Conservation (phyloP, 1,140 invertebrate genomes). For the Pseudomyrmex dendroicus region DNA sequence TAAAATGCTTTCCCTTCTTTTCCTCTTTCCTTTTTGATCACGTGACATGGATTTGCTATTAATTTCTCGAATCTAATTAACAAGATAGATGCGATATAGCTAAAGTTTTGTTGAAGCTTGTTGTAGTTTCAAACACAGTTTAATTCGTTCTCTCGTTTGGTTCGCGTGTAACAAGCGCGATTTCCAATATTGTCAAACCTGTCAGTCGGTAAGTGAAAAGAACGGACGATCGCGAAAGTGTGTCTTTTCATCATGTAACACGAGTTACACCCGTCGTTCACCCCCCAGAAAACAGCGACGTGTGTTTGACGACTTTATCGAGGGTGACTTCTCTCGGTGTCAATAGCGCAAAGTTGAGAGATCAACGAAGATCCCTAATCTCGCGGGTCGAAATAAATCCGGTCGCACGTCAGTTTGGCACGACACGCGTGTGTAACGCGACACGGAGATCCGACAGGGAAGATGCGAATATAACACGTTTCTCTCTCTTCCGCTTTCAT, state of each 20-base stretch:
- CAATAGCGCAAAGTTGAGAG: constrained; percentile 24
- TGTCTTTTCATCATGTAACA: not conserved
- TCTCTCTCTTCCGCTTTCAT: not conserved
- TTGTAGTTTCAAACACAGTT: no score
- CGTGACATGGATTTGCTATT: not conserved
- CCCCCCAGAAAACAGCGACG: not conserved
- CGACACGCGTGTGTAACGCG: not conserved
- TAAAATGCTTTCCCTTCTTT: not conserved
- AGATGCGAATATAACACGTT: not conserved
- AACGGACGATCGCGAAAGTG: not conserved
- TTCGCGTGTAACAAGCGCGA: no score
- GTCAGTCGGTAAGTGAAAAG: not conserved
- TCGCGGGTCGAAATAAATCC: constrained; percentile 31
- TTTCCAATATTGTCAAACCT: not conserved
- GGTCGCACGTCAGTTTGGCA: constrained; percentile 54
- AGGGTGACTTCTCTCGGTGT: not conserved
- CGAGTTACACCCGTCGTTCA: no score
- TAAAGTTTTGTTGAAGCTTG: no score
- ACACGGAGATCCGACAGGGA: not conserved
- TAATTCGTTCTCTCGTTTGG: no score
- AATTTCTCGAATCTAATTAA: not conserved
- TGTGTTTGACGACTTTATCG: constrained; percentile 14
- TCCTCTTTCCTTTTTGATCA: not conserved
- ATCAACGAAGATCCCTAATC: constrained; percentile 6
- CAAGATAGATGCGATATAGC: no score